Evolutionary conservation across 2,888 invertebrate genomes (phyloP).

Genomic region (Agrotis clavis): DNA sequence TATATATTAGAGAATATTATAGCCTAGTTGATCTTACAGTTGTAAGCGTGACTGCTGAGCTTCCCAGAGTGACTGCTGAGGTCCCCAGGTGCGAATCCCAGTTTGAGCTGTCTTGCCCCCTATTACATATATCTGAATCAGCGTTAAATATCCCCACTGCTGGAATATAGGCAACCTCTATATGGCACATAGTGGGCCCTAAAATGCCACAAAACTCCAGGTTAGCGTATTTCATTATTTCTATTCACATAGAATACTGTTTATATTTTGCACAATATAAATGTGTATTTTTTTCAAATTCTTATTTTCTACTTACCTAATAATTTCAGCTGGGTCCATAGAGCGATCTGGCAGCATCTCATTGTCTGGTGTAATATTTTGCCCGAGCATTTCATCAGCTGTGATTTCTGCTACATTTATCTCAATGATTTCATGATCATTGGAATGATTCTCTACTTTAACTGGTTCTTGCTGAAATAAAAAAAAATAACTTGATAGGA

Average conservation of each 20-base stretch:
- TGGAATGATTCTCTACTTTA: conserved; percentile 68
- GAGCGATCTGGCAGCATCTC: conserved; percentile 34
- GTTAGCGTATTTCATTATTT: too few species aligned
- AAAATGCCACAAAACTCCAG: too few species aligned
- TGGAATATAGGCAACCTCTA: too few species aligned
- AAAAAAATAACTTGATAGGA: not conserved
- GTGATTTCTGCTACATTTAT: conserved; percentile 70
- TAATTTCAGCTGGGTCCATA: conserved; percentile 64
- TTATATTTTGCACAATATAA: not conserved
- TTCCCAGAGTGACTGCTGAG: too few species aligned
- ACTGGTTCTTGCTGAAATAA: conserved; percentile 59
- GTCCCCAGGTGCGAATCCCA: too few species aligned
- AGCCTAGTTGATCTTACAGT: not conserved
- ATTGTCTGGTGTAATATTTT: conserved; percentile 24
- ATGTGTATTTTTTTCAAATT: not conserved
- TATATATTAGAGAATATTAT: not conserved
- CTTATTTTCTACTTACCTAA: conserved; percentile 38
- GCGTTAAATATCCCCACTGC: too few species aligned
- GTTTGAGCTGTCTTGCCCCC: too few species aligned
- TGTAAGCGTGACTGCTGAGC: too few species aligned
- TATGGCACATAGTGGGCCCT: too few species aligned
- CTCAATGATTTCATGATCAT: conserved; percentile 70
- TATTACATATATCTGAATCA: too few species aligned
- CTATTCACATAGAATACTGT: too few species aligned
- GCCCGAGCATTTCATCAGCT: conserved; percentile 58